Conservation (phyloP, 2,797 vertebrate species). For the Pseudopleuronectes americanus region DNA sequence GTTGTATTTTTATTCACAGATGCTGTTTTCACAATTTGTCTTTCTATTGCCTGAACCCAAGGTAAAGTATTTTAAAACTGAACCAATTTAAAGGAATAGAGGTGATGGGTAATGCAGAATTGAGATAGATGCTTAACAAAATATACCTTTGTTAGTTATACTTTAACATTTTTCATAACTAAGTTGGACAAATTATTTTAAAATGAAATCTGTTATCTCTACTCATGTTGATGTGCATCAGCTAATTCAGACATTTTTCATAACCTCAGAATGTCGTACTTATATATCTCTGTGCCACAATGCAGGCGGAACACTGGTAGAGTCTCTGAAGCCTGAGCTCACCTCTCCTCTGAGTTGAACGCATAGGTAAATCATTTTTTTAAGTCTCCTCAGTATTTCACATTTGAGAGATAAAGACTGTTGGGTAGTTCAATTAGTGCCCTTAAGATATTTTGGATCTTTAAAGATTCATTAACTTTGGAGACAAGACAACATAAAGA, state of each 20-base stretch:
- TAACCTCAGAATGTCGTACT: not conserved
- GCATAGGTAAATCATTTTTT: conserved; percentile 51
- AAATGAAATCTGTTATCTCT: not conserved
- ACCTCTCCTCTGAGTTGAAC: conserved; percentile 41
- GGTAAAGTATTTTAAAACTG: not conserved
- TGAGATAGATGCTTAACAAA: not conserved
- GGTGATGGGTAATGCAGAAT: not conserved
- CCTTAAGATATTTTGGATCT: not conserved
- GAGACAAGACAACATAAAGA: not conserved
- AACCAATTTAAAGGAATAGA: not conserved
- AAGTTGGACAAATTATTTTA: not conserved
- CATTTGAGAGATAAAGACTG: not conserved
- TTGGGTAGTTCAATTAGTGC: too few species aligned
- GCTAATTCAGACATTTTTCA: not conserved
- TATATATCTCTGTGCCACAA: not conserved
- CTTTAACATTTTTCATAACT: not conserved
- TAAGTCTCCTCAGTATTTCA: not conserved
- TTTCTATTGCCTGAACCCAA: not conserved
- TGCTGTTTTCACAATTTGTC: conserved; percentile 1
- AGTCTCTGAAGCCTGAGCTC: conserved; percentile 29
- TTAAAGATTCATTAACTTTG: not conserved
- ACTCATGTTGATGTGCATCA: not conserved
- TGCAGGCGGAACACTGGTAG: conserved; percentile 40
- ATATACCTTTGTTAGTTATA: not conserved
- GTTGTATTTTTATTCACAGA: not conserved